These are phyloP conservation scores for Crypturellus tataupa DNA, from an alignment of 2,797 vertebrate species.

Conservation along the genomic window DNA sequence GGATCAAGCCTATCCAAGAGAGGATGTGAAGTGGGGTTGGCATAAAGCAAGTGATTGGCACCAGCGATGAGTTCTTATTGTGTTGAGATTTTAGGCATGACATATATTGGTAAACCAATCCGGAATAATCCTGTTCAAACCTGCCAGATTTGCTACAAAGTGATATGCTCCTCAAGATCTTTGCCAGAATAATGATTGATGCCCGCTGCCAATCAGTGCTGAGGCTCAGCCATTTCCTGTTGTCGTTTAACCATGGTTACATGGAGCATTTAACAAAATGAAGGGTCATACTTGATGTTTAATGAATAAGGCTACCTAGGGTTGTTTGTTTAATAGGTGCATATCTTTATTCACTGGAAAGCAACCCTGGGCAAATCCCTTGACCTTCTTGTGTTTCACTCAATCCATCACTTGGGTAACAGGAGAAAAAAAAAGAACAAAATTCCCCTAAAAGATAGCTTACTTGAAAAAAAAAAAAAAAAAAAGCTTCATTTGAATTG, in stretches of 20 bases:
- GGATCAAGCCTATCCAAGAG: not conserved
- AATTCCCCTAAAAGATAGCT: fast-evolving
- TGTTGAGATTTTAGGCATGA: constrained; percentile 21
- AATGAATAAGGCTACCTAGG: not conserved
- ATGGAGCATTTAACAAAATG: not conserved
- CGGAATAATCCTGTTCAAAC: constrained; percentile 11
- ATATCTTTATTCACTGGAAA: not conserved
- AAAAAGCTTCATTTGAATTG: not conserved
- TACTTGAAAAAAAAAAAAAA: not conserved
- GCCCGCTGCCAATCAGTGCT: constrained; percentile 30
- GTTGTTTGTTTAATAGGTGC: not conserved
- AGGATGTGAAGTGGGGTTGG: constrained; percentile 9
- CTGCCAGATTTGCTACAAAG: constrained; percentile 19
- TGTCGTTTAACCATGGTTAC: constrained; percentile 1
- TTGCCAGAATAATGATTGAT: constrained; percentile 59
- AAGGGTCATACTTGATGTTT: not conserved
- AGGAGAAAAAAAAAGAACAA: not conserved
- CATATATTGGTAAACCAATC: constrained; percentile 28
- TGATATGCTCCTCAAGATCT: not conserved
- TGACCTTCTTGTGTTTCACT: not conserved
- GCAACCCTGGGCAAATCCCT: not conserved
- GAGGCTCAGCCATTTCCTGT: not conserved
- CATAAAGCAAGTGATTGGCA: constrained; percentile 10
- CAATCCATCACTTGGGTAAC: not conserved
- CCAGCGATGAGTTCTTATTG: constrained; percentile 10